Percentiles rank a stretch among this genome's conserved stretches.
These are phyloP conservation scores for Apodemus agrarius DNA, from an alignment of 2,797 vertebrate species.

Conservation along the genomic window DNA sequence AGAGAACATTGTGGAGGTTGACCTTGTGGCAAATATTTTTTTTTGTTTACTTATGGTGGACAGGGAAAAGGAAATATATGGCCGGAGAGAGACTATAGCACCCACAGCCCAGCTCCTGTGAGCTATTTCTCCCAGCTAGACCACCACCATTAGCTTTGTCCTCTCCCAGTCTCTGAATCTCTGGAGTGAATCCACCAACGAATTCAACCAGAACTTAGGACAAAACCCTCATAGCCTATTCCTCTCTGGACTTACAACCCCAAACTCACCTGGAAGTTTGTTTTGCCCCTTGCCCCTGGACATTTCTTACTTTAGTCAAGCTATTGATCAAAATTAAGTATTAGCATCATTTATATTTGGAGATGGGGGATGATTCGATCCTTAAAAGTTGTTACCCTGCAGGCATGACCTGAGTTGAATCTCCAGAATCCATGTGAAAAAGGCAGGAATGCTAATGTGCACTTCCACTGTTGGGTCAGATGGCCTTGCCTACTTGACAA, in stretches of 20 bases:
- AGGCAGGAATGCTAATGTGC: not conserved
- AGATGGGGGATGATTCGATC: not conserved
- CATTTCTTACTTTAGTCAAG: not conserved
- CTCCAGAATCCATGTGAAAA: not conserved
- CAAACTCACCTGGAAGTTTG: not conserved
- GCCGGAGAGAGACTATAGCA: not conserved
- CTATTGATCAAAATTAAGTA: not conserved
- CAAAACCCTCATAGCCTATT: not conserved
- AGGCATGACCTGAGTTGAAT: not conserved
- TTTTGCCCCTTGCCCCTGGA: not conserved
- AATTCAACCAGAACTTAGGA: not conserved
- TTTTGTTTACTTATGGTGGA: not conserved
- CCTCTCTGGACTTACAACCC: not conserved
- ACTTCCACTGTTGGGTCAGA: not conserved
- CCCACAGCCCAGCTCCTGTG: not conserved
- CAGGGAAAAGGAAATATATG: not conserved
- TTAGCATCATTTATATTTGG: not conserved
- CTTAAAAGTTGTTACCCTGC: not conserved
- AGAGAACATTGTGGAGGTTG: not conserved
- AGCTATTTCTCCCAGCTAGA: not conserved
- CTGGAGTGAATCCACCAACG: not conserved
- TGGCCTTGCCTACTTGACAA: not conserved
- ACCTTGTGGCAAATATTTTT: not conserved
- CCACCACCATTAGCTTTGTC: not conserved
- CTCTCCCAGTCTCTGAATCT: not conserved